A percentile compares a stretch with the other conserved stretches of the same genome.
These are phyloP conservation scores for Clepsis dumicolana DNA, from an alignment of 2,888 invertebrate genomes.

Conservation along the genomic window DNA sequence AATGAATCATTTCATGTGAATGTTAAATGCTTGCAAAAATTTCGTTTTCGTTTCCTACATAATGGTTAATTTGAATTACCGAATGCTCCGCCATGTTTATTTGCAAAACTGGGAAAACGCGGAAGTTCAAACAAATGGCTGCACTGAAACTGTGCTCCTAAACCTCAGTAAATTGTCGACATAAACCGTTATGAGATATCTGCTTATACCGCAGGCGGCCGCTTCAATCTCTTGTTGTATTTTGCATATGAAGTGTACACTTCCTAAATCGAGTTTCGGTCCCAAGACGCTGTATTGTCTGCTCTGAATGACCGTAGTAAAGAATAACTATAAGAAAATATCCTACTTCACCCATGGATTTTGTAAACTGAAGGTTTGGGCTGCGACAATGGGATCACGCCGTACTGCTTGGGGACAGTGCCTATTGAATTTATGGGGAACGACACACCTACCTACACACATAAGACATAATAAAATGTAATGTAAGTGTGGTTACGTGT, in stretches of 20 bases:
- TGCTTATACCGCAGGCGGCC: constrained; percentile 65
- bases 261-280: constrained; percentile 54
- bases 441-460: neutral
- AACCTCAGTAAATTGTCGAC: constrained; percentile 70
- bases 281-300: constrained; percentile 55
- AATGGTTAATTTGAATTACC: constrained; percentile 44
- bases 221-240: constrained; percentile 64
- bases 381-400: constrained; percentile 1
- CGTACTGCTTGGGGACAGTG: constrained; percentile 4
- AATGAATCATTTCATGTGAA: neutral
- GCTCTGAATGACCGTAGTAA: constrained; percentile 52
- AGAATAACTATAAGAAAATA: constrained; percentile 30
- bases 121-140: constrained; percentile 68
- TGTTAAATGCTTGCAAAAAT: constrained; percentile 6
- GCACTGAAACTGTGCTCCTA: constrained; percentile 33
- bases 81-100: constrained; percentile 53
- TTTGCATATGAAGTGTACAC: constrained; percentile 65
- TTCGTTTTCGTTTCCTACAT: neutral
- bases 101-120: constrained; percentile 58
- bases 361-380: constrained; percentile 15
- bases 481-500: constrained; percentile 9
- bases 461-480: constrained; percentile 4
- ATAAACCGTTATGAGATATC: constrained; percentile 76
- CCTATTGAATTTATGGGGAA: constrained; percentile 23
- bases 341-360: constrained; percentile 29